phyloP scores from a whole-genome alignment of 2,797 vertebrate species.

The Epinephelus malabaricus region DNA sequence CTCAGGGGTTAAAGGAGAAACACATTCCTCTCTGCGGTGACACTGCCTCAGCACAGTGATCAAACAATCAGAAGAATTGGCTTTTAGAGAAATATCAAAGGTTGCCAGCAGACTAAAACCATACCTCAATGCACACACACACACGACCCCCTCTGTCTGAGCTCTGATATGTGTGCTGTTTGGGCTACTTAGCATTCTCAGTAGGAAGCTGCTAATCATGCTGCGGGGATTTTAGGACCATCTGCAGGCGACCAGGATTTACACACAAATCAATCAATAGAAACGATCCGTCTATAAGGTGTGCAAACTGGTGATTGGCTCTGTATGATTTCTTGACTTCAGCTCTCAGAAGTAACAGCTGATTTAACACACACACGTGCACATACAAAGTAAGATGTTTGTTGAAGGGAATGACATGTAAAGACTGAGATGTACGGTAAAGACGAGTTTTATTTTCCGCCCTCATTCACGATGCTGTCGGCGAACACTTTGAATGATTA shows the following conservation, averaged over 20 bases:
- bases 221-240: slow-evolving; percentile 58
- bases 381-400: not conserved
- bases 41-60: slow-evolving; percentile 48
- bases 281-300: slow-evolving; percentile 51
- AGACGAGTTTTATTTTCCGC: not conserved
- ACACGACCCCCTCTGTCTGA: slow-evolving; percentile 10
- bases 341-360: not conserved
- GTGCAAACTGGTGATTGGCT: slow-evolving; percentile 15
- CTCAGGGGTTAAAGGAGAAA: slow-evolving; percentile 51
- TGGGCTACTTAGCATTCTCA: slow-evolving; percentile 65
- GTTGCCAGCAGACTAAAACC: slow-evolving; percentile 35
- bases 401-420: not conserved
- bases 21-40: slow-evolving; percentile 35
- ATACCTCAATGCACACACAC: not conserved
- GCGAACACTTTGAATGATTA: slow-evolving; percentile 36
- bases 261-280: slow-evolving; percentile 79
- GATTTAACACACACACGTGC: not conserved
- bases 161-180: slow-evolving; percentile 46
- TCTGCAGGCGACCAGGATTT: slow-evolving; percentile 59
- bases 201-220: slow-evolving; percentile 59
- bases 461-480: slow-evolving; percentile 16
- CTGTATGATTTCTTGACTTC: slow-evolving; percentile 23
- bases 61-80: slow-evolving; percentile 58
- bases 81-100: slow-evolving; percentile 68
- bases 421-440: not conserved